phyloP scores from a whole-genome alignment of 2,888 invertebrate species.

The Drosophila demipolita region DNA sequence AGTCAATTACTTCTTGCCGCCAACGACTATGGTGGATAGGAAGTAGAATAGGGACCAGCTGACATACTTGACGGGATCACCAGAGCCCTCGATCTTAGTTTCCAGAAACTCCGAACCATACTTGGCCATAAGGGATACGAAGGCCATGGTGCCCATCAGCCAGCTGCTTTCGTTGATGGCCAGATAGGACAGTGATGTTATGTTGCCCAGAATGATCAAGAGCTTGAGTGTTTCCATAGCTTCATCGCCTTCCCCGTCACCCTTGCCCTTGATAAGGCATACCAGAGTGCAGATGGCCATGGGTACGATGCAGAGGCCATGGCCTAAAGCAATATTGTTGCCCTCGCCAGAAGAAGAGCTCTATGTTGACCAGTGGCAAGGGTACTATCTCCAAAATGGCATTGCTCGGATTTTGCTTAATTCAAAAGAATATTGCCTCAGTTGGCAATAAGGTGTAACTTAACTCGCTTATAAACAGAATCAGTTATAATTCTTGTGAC shows the following conservation, averaged over 20 bases:
- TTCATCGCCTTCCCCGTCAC: constrained; percentile 6
- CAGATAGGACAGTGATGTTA: constrained; percentile 71
- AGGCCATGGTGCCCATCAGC: no score
- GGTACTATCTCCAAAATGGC: no score
- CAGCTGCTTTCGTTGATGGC: constrained; percentile 35
- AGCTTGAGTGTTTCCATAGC: constrained; percentile 55
- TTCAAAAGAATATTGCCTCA: not conserved
- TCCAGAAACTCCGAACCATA: no score
- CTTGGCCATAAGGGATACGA: no score
- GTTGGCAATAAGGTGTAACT: not conserved
- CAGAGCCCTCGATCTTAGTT: no score
- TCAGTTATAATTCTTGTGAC: not conserved
- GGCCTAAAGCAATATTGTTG: no score
- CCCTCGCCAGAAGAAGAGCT: no score
- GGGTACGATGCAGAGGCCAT: no score
- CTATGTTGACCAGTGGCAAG: no score
- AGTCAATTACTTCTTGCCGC: constrained; percentile 43
- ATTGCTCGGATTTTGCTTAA: no score
- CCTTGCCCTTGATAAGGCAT: no score
- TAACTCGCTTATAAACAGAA: not conserved
- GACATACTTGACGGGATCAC: constrained; percentile 42
- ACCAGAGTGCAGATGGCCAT: no score
- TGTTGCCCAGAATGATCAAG: constrained; percentile 75
- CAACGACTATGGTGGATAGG: constrained; percentile 37
- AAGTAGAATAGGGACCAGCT: constrained; percentile 60